Evolutionary conservation across 35 echinoderm and acorn worm genomes (phyloP), one percentile per base, ranked within the genome.

Genomic region (Apostichopus californicus): DNA sequence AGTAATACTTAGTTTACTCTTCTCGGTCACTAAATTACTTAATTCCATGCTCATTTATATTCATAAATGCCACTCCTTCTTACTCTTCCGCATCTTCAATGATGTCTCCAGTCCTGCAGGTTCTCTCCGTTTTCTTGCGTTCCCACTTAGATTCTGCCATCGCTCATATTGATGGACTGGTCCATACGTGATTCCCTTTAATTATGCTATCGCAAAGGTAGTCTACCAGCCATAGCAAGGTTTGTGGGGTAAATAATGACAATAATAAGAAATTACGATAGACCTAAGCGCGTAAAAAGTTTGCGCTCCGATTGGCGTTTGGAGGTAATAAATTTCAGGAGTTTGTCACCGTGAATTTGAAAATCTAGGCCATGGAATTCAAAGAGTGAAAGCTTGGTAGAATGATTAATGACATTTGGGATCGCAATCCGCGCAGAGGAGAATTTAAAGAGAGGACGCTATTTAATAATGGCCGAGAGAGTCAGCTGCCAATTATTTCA

Each of bases 291-390:
- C 21, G 71, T 75, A 75, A 75, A 75, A 75, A 20, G 12, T 75
- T 14, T 20, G 71, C 71, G 7, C 71, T 75, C 71, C 71, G 71
- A 22, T 75, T 18, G 20, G 71, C 9, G 81, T 54, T 54, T 22
- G n/a, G 56, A 85, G 57, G 81, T 52, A 56, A 85, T 85, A 85
- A 85, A 85, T 85, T 85, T 85, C 15, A 56, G 34, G 56, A 59
- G 81, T 85, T 85, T 85, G 81, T 25, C 81, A 52, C 56, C 81
- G 81, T 58, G 57, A 85, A 85, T 23, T 85, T 55, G 57, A 56
- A 60, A 85, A 85, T 85, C 81, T 85, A 85, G 81, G 81, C 57
- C 81, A 85, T 85, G 81, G 81, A 85, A 85, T 85, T 85, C 17
- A 56, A 85, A 21, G 55, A 23, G 4, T 9, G 81, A 85, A 59